These are phyloP conservation scores for Hydroisotoma schaefferi DNA, from an alignment of 2,888 invertebrate species.

Conservation along the genomic window DNA sequence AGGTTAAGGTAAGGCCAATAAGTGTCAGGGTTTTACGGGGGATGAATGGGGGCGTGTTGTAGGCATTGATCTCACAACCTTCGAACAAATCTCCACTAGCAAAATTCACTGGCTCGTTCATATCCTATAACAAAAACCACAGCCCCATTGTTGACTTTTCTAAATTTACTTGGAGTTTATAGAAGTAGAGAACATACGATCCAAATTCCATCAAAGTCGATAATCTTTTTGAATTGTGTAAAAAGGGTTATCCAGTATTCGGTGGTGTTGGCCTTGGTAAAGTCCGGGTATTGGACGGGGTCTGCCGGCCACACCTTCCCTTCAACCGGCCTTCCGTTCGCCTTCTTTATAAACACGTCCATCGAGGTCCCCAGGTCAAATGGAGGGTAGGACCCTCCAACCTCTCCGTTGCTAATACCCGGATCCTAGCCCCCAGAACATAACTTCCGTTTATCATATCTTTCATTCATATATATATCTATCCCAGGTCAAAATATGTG, in stretches of 20 bases:
- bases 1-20: too few species aligned
- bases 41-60: constrained; percentile 67
- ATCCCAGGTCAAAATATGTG: too few species aligned
- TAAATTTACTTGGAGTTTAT: neutral
- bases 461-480: neutral
- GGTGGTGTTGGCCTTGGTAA: constrained; percentile 12
- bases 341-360: constrained; percentile 32
- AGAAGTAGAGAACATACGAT: constrained; percentile 16
- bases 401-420: constrained; percentile 38
- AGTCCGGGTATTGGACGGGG: constrained; percentile 28
- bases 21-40: too few species aligned
- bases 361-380: constrained; percentile 31
- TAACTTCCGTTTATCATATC: neutral
- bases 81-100: constrained; percentile 58
- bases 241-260: constrained; percentile 29
- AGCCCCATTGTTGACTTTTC: neutral
- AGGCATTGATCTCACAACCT: constrained; percentile 58
- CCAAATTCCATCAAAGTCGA: constrained; percentile 36
- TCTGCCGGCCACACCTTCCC: constrained; percentile 29
- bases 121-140: constrained; percentile 54
- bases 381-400: constrained; percentile 26
- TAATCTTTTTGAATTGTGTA: constrained; percentile 49
- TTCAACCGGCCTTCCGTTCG: constrained; percentile 17
- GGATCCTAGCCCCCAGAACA: constrained; percentile 30
- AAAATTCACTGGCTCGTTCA: constrained; percentile 86